Evolutionary conservation across 2,888 invertebrate genomes (phyloP), one percentile per base, ranked within the genome.

Genomic region (Leucozona laternaria): DNA sequence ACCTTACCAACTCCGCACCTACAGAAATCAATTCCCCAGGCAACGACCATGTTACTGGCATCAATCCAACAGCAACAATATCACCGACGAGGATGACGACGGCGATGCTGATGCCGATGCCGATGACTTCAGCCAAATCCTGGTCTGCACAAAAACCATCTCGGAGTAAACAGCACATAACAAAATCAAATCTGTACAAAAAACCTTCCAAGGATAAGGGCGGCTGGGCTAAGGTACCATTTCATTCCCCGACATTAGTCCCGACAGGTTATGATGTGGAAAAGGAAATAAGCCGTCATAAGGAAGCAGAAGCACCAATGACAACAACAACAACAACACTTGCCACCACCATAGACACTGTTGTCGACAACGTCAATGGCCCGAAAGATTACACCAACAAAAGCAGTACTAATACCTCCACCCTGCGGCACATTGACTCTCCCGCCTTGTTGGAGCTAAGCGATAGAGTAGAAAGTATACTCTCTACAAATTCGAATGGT

Each of bases 301-400:
- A 77, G 40, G 72, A 80, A 72, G 55, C 40, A 6, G 75, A 34
- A 58, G 40, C 75, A 22, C 57, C 50, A 34, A 34, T 43, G 45
- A 53, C 31, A 76, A 25, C 79, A 45, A 66, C 75, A 45, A 66
- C 75, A 15, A 60, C 55, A 31, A 28, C 20, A 50, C 17, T 40
- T 48, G 17, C 62, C 20, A 45, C 22, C 13, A 43, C 43, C 22
- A 70, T 31, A 72, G 82, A 75, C 48, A 72, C 40, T 77, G 55
- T 58, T 80, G 80, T 85, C 77, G 85, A 80, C 85, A 85, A 85
- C 68, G 72, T 73, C 85, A 80, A 85, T 85, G 77, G 80, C 53
- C 76, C 85, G 64, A 77, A 81, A 62, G 77, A 77, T 73, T 57
- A 78, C 73, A 81, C 60, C 34, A 85, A 85, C 85, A 77, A 85